Conservation (phyloP, 1,140 invertebrate genomes). For the Danaus plexippus region DNA sequence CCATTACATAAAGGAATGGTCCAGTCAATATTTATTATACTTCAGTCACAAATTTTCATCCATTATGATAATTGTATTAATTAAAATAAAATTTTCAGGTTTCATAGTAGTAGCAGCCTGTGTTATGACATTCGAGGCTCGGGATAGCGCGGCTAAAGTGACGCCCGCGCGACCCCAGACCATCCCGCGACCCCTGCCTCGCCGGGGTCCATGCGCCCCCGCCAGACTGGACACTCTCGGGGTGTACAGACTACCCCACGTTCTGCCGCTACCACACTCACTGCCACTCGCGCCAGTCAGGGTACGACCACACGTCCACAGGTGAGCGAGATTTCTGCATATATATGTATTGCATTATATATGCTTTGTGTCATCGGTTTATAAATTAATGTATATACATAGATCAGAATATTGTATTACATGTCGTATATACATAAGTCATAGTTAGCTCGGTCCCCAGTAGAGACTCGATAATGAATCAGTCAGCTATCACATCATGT, state of each 20-base stretch:
- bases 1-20: too few relatives aligned
- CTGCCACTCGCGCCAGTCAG: constrained; percentile 55
- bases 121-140: constrained; percentile 94
- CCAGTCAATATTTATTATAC: too few relatives aligned
- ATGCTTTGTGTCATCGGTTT: constrained; percentile 6
- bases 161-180: constrained; percentile 82
- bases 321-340: constrained; percentile 46
- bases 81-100: constrained; percentile 69
- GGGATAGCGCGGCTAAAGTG: constrained; percentile 89
- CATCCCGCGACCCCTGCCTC: constrained; percentile 69
- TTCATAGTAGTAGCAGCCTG: constrained; percentile 94
- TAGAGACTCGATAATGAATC: constrained; percentile 4
- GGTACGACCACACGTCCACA: constrained; percentile 72
- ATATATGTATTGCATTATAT: background rate
- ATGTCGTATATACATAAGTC: background rate
- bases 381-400: background rate
- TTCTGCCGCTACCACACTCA: constrained; percentile 63
- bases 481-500: background rate
- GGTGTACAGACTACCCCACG: constrained; percentile 74
- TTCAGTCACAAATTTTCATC: too few relatives aligned
- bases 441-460: background rate
- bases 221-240: constrained; percentile 72
- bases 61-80: background rate
- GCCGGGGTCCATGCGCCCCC: constrained; percentile 57
- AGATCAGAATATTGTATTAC: background rate